Base-by-base conservation (phyloP, 1,140 invertebrate genomes). In the Drosophila mayri region DNA sequence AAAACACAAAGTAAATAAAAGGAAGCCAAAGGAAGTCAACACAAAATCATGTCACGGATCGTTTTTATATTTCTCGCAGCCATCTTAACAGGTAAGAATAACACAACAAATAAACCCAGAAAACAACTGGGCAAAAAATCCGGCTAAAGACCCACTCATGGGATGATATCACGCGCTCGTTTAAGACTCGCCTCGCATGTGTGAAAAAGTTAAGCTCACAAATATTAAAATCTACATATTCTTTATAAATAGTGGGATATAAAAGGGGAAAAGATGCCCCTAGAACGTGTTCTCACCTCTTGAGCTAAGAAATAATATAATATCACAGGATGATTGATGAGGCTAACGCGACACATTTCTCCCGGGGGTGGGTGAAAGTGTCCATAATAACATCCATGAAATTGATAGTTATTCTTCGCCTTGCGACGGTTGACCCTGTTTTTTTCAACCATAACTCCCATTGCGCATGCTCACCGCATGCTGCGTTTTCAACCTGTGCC, bases 61-160 rank as follows among this genome's bases (percentile, higher is more conserved):
- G 78, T 90, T 88, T 81, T 88, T 81, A 76, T 90, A 71, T 73
- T 90, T 73, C 58, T 90, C 74, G 85, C 85, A 76, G 86, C 85
- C 85, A 88, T 88, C 60, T 90, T 88, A 88, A 65, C 85, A 88
- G 85, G 85, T 88, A 85, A 90, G 84, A 63, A 40, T 49, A 55
- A 66, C 37, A 59, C 64, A 46, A 32, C 14, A 54, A 38, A 54
- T 54, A 55, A 55, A n/a, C 20, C 35, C n/a, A 55, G 14, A 25
- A 55, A 38, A 20, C 35, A 44, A 30, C 32, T 22, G 22, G n/a
- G 43, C 3, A n/a, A 22, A 28, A 57, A 57, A 40, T 22, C 18
- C 12, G 18, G 25, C 63, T 38, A 41, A 65, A 59, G 66, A 40
- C 50, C 28, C 50, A 66, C 68, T 72, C 44, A 50, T 50, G 52